phyloP scores from a whole-genome alignment of 1,140 invertebrate genomes.

The Brachionus calyciflorus region DNA sequence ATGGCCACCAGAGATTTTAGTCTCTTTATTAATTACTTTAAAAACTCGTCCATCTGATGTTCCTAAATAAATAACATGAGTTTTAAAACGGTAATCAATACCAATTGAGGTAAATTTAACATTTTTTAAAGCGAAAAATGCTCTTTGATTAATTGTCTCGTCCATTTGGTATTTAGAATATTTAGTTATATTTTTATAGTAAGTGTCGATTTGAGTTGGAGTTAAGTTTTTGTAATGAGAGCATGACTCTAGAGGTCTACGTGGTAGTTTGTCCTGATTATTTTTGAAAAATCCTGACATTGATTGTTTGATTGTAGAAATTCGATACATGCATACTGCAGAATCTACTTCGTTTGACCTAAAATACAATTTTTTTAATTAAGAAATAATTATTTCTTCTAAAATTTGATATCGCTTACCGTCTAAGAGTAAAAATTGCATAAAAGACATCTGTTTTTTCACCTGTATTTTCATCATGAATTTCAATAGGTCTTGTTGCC shows the following conservation, averaged over 20 bases:
- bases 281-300: constrained; percentile 13
- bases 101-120: constrained; percentile 35
- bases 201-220: neutral
- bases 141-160: constrained; percentile 8
- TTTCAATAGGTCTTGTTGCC: constrained; percentile 1
- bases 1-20: neutral
- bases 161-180: constrained; percentile 27
- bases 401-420: neutral
- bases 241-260: neutral
- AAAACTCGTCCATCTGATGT: neutral
- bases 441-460: neutral
- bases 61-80: constrained; percentile 2
- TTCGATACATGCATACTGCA: constrained; percentile 21
- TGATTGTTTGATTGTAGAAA: neutral
- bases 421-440: constrained; percentile 10
- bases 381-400: neutral
- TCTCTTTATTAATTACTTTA: neutral
- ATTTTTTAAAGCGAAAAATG: constrained; percentile 32
- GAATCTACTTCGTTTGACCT: constrained; percentile 25
- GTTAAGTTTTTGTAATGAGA: neutral
- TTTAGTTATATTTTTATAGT: neutral
- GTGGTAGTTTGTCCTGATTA: neutral
- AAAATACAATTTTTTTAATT: neutral
- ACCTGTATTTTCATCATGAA: neutral
- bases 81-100: neutral